Evolutionary conservation across 1,140 invertebrate species (phyloP).

Genomic region (Geopemphigus sp.): DNA sequence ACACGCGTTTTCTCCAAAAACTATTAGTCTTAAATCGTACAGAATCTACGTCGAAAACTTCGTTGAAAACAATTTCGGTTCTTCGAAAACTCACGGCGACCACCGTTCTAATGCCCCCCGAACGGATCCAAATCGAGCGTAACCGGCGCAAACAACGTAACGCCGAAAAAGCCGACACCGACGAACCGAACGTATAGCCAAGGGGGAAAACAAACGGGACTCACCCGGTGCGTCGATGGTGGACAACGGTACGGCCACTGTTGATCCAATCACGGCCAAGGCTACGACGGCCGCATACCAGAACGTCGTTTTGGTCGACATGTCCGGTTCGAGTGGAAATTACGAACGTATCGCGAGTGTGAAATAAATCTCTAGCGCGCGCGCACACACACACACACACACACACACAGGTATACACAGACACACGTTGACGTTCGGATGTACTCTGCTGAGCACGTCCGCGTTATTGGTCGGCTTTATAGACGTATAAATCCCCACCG

Average conservation of each 20-base stretch:
- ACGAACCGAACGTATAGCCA: too few species aligned
- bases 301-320: background rate
- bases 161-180: too few species aligned
- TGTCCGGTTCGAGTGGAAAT: background rate
- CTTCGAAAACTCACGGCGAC: too few species aligned
- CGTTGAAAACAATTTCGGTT: too few species aligned
- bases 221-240: background rate
- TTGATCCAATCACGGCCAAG: background rate
- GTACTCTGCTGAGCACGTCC: background rate
- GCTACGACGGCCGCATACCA: background rate
- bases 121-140: too few species aligned
- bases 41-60: too few species aligned
- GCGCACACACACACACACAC: background rate
- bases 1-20: too few species aligned
- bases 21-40: too few species aligned
- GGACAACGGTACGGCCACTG: background rate
- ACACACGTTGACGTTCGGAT: background rate
- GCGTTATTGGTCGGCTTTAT: slow-evolving; percentile 6
- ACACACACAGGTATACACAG: background rate
- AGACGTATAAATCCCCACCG: background rate
- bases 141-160: too few species aligned
- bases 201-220: background rate
- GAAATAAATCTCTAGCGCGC: background rate
- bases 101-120: too few species aligned
- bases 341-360: background rate